These are phyloP conservation scores for Balanococcus diminutus DNA, from an alignment of 2,888 invertebrate species.

Conservation along the genomic window DNA sequence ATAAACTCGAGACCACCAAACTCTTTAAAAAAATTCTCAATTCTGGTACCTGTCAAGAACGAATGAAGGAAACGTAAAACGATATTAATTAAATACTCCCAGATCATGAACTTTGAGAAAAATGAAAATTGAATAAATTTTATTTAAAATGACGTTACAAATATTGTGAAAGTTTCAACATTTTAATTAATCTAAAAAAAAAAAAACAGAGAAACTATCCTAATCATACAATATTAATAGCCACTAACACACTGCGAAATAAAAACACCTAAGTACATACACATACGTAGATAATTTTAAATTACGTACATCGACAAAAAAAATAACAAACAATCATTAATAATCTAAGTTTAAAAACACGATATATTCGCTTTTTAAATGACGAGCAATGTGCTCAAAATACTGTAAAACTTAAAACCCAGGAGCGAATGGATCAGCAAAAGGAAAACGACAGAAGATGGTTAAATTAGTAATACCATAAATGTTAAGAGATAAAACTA, in stretches of 20 bases:
- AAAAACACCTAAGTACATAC: not conserved
- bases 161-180: constrained; percentile 37
- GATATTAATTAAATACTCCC: not conserved
- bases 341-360: not conserved
- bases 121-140: constrained; percentile 5
- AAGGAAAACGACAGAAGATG: not conserved
- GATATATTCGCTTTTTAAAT: not conserved
- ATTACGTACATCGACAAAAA: not conserved
- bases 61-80: no score
- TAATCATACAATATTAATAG: not conserved
- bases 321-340: not conserved
- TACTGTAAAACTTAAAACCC: not conserved
- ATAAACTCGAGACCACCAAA: no score
- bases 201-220: not conserved
- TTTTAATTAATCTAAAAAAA: constrained; percentile 16
- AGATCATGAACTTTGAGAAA: not conserved
- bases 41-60: no score
- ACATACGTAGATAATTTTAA: not conserved
- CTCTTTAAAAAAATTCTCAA: no score
- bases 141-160: constrained; percentile 32
- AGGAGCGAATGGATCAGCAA: not conserved
- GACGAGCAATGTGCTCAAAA: constrained; percentile 7
- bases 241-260: constrained; percentile 1
- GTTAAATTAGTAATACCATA: not conserved
- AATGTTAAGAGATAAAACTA: not conserved